These are phyloP conservation scores for Poecilia wingei DNA, from an alignment of 2,797 vertebrate species.

Conservation along the genomic window DNA sequence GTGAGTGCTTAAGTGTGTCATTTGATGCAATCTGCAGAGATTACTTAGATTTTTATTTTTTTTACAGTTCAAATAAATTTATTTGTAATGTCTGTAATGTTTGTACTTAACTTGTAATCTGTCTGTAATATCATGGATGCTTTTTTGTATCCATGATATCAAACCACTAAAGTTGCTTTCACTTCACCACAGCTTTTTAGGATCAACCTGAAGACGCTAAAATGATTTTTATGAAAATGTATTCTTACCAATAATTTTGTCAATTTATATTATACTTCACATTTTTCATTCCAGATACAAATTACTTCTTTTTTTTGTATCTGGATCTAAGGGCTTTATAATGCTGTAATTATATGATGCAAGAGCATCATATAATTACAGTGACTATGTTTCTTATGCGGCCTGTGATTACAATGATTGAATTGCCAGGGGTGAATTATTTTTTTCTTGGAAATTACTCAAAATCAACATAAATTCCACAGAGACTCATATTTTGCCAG, in stretches of 20 bases:
- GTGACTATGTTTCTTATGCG: neutral
- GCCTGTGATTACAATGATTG: neutral
- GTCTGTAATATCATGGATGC: neutral
- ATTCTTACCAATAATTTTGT: neutral
- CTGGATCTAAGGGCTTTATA: too few species aligned
- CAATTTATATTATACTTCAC: neutral
- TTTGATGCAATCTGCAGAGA: too few species aligned
- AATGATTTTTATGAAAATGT: neutral
- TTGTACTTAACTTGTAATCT: too few species aligned
- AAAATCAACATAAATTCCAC: constrained; percentile 2
- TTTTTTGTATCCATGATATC: neutral
- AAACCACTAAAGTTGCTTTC: neutral
- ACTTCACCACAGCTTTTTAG: neutral
- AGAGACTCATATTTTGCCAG: neutral
- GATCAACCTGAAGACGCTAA: neutral
- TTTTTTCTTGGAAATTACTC: neutral
- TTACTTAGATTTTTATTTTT: too few species aligned
- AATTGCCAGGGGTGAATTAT: neutral
- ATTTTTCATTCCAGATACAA: neutral
- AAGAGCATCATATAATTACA: neutral
- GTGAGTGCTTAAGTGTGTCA: too few species aligned
- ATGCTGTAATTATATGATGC: neutral
- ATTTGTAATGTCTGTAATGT: too few species aligned
- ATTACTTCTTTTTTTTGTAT: neutral
- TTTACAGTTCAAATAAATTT: too few species aligned